Evolutionary conservation across 2,797 vertebrate species (phyloP), one percentile per base, ranked within the genome.

Genomic region (Tangara arthus): DNA sequence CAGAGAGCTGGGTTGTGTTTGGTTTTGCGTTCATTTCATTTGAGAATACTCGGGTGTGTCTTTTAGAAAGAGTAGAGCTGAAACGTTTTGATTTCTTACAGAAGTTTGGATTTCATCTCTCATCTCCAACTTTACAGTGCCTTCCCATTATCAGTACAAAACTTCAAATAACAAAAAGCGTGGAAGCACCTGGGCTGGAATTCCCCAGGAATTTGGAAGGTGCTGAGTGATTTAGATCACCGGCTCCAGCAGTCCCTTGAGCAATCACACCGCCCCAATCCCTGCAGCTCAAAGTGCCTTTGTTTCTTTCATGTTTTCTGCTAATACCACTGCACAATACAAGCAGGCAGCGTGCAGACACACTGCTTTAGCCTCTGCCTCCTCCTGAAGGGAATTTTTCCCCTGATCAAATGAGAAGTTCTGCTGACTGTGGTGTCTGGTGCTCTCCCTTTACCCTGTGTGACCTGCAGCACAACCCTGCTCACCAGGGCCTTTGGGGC

Each of bases 261-360:
- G 44, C 60, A 82, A 52, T 94, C 69, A 77, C 44, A 50, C 47
- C 21, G 11, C 49, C 72, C 63, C 91, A 80, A 90, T 94, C 93
- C 73, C 91, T 93, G 79, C 65, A 95, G 76, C 68, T 66, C 76
- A 94, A 57, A 47, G 12, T 26, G 79, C 79, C 57, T 94, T 81
- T 93, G 82, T 83, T 94, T 93, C 68, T 76, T 82, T 90, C 26
- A 30, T 41, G 63, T 80, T 88, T 90, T 79, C 72, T 50, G 91
- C 52, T 87, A 87, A 91, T 47, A 79, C 78, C 56, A 49, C 68
- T 68, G 60, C 64, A 95, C 78, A 83, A 65, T 37, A n/a, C 17
- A 52, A 70, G 63, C 46, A 92, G 90, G 68, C 82, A 27, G 60
- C 21, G 80, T 64, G 73, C 91, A 97, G 73, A 81, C 59, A 65